phyloP scores from a whole-genome alignment of 2,888 invertebrate species.

The Thymelicus acteon region DNA sequence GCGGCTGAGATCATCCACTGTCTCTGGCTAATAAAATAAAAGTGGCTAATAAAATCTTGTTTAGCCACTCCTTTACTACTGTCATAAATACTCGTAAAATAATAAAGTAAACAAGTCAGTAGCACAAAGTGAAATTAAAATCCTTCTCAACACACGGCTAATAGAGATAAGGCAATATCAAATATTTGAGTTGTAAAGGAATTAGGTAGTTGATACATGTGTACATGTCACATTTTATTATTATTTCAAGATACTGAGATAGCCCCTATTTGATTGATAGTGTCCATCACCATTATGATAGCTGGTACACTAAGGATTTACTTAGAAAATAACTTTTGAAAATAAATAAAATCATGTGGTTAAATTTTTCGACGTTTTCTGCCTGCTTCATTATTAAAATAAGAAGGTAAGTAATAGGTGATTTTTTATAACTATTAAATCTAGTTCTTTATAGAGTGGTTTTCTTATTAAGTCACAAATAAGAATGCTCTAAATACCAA shows the following conservation, averaged over 20 bases:
- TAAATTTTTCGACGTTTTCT: no score
- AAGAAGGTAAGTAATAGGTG: no score
- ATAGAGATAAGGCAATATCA: slow-evolving; percentile 18
- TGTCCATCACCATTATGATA: slow-evolving; percentile 14
- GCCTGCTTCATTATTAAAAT: no score
- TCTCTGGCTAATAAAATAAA: no score
- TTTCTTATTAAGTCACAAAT: no score
- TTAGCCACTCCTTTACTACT: background rate
- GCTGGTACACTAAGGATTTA: background rate
- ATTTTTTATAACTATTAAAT: no score
- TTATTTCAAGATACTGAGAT: slow-evolving; percentile 7
- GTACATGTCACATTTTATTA: slow-evolving; percentile 7
- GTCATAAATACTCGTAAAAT: slow-evolving; percentile 8
- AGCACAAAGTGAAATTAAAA: slow-evolving; percentile 7
- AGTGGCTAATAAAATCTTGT: no score
- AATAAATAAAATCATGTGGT: no score
- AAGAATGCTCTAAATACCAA: no score
- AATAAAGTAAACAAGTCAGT: background rate
- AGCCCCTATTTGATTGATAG: slow-evolving; percentile 18
- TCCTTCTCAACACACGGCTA: slow-evolving; percentile 9
- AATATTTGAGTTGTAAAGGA: slow-evolving; percentile 18
- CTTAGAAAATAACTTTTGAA: no score
- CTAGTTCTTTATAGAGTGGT: no score
- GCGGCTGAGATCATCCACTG: no score
- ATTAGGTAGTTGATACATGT: background rate